phyloP scores from a whole-genome alignment of 92 coral and sea anemone species.

The Siderastrea siderea region DNA sequence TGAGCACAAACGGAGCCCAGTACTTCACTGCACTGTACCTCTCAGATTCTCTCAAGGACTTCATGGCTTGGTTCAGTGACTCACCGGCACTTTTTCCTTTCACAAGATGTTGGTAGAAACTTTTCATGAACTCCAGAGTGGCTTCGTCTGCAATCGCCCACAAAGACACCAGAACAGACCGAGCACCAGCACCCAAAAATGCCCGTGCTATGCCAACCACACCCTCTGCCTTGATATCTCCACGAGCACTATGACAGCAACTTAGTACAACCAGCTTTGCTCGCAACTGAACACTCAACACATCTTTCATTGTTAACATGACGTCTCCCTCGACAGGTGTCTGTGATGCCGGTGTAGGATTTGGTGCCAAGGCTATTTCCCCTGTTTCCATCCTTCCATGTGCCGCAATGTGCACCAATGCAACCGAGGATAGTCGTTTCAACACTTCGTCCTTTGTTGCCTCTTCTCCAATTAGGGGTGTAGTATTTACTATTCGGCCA shows the following conservation, averaged over 20 bases:
- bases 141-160: slow-evolving; percentile 42
- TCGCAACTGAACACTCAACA: slow-evolving; percentile 23
- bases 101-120: slow-evolving; percentile 1
- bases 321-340: not conserved
- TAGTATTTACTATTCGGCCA: not conserved
- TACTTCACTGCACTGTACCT: not conserved
- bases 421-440: slow-evolving; percentile 7
- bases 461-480: slow-evolving; percentile 16
- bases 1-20: slow-evolving; percentile 40
- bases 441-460: slow-evolving; percentile 24
- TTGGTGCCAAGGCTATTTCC: slow-evolving; percentile 24
- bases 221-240: slow-evolving; percentile 36
- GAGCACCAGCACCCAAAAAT: slow-evolving; percentile 46
- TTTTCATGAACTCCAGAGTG: slow-evolving; percentile 30
- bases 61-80: slow-evolving; percentile 20
- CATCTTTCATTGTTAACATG: slow-evolving; percentile 28
- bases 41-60: slow-evolving; percentile 21
- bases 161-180: slow-evolving; percentile 35
- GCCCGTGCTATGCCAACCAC: slow-evolving; percentile 50
- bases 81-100: slow-evolving; percentile 29
- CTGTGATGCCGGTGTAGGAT: not conserved
- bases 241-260: slow-evolving; percentile 46
- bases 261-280: slow-evolving; percentile 38
- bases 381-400: slow-evolving; percentile 7
- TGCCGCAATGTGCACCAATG: slow-evolving; percentile 38